Percentiles rank a stretch among this genome's conserved stretches.
These are phyloP conservation scores for Passerculus sandwichensis DNA, from an alignment of 2,797 vertebrate genomes.

Conservation along the genomic window DNA sequence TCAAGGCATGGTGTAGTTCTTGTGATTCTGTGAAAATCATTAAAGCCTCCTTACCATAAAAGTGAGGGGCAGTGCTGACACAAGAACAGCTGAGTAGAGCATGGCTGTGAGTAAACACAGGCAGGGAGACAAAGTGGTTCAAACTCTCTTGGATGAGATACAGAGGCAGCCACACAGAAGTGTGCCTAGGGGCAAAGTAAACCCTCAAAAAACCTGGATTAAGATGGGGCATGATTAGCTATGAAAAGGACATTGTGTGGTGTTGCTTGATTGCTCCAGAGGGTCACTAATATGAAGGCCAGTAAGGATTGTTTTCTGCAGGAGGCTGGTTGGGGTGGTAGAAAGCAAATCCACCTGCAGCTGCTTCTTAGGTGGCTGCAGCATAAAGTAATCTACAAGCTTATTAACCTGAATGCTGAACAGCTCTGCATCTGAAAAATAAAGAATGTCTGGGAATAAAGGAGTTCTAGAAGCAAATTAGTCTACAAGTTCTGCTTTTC, in stretches of 20 bases:
- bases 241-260: neutral
- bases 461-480: neutral
- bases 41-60: neutral
- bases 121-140: neutral
- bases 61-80: neutral
- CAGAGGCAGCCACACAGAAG: neutral
- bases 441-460: neutral
- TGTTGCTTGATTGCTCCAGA: neutral
- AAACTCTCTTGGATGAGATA: neutral
- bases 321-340: neutral
- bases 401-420: neutral
- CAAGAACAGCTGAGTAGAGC: neutral
- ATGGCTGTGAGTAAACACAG: neutral
- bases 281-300: neutral
- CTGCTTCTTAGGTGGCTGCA: neutral
- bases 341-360: neutral
- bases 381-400: neutral
- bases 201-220: neutral
- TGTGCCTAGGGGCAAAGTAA: neutral
- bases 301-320: neutral
- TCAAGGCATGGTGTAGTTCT: neutral
- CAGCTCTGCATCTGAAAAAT: neutral
- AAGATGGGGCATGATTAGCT: neutral
- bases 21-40: neutral
- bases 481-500: neutral